Base-by-base conservation (phyloP, 2,797 vertebrate species). In the Ctenopoma kingsleyae region DNA sequence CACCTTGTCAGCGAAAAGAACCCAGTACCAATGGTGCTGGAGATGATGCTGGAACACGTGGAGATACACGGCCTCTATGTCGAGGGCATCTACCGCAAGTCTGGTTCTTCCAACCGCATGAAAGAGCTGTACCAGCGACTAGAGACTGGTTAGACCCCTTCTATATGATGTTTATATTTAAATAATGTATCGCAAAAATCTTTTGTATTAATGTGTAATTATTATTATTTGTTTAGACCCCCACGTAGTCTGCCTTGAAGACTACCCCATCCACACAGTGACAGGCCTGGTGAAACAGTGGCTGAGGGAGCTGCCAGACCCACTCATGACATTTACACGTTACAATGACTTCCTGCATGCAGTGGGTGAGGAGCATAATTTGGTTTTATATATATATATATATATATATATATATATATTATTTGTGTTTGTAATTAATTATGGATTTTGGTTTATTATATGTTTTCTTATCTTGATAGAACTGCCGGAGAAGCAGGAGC, bases 81-180 rank as follows among this genome's bases (percentile, higher is more conserved):
- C 0, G 98, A 99, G 81, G 98, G 98, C 77, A 98, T 99, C 83
- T 99, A 99, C 84, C 96, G 98, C 84, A 99, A 99, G 76, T 99
- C 98, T 0, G 98, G 98, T 0, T 96, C 98, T 0, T 97, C 98
- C 68, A 98, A 99, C 80, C 96, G 97, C 8, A 98, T 98, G 46
- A 96, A 97, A 82, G 97, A 98, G 84, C 94, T 99, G 38, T 96
- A 97, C 66, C 96, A 97, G 87, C 88, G 93, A 0, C 83, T 99
- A 56, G 97, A 99, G 80, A 90, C 94, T 23, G 97, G 97, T 97
- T 23, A 75, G 90, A 53, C 22, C 5, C 4, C 8, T 23, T 52
- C 36, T 19, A 0, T 44, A 12, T 55, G 3, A 11, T 1, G 2
- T 55, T 44, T 12, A 46, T 16, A 6, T 6, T 4, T 47, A 13